These are phyloP conservation scores for Antennarius maculatus DNA, from an alignment of 2,797 vertebrate genomes.

Conservation along the genomic window DNA sequence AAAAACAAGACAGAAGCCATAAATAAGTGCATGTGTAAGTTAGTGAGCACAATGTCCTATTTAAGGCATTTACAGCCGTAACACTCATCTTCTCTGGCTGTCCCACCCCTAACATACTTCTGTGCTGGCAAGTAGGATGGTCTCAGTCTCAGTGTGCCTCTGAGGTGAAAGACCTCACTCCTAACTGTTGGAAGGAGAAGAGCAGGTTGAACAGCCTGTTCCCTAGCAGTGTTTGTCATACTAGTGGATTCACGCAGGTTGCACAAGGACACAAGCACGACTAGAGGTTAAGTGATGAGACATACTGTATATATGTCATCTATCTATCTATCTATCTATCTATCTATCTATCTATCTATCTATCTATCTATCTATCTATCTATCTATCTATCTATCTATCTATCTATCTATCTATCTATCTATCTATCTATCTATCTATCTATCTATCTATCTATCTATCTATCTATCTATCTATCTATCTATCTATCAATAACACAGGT, in stretches of 20 bases:
- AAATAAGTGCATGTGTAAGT: slow-evolving; percentile 35
- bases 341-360: no score
- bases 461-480: no score
- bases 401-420: no score
- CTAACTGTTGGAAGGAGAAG: slow-evolving; percentile 22
- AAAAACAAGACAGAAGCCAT: slow-evolving; percentile 1
- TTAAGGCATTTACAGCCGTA: slow-evolving; percentile 11
- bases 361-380: no score
- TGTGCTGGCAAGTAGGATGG: no score
- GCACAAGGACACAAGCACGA: neutral
- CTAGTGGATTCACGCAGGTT: neutral
- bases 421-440: no score
- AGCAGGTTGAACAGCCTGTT: slow-evolving; percentile 60
- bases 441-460: no score
- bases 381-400: no score
- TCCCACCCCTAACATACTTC: slow-evolving; percentile 3
- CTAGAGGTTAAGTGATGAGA: neutral
- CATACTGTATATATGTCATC: no score
- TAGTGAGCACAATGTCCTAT: slow-evolving; percentile 4
- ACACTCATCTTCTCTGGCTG: neutral
- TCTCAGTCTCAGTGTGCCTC: slow-evolving; percentile 24
- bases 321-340: no score
- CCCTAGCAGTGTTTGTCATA: slow-evolving; percentile 26
- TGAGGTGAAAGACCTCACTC: slow-evolving; percentile 37
- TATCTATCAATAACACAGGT: no score